Base-by-base conservation (phyloP, 2,888 invertebrate genomes). In the Lithosia quadra region DNA sequence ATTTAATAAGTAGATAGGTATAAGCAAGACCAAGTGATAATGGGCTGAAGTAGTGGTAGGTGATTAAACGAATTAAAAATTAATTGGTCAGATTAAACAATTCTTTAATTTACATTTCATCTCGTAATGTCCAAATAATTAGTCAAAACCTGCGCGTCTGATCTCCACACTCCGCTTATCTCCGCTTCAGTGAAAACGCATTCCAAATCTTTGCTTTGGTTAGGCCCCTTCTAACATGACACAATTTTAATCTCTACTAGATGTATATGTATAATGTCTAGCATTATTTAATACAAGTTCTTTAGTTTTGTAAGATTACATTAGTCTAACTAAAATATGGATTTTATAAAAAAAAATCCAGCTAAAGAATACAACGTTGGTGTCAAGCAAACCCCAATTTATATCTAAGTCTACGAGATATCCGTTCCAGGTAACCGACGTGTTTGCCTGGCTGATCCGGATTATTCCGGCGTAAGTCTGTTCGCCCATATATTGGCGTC, bases 401-500 rank as follows among this genome's bases (percentile, higher is more conserved):
- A 36, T 60, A 55, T 24, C 34, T 56, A 28, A 24, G 24, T 73
- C 71, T 67, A 83, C 67, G 18, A 64, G 75, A 79, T 75, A 75
- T 74, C 71, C 71, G 67, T 73, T 55, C 67, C 72, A 64, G 77
- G 76, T 75, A 79, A 63, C 77, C 76, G 75, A 64, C 64, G 76
- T 79, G 76, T 82, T 83, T 84, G 75, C 79, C 72, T 67, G 34
- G 74, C 73, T 86, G 76, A 88, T 83, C 87, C 86, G 82, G 87
- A 79, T 86, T 86, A 86, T 63, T 53, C 62, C 53, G 58, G 69
- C 68, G 73, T 83, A 87, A 88, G 81, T 78, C 85, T 74, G 81
- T 85, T 84, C 81, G 78, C 78, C 75, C 83, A 86, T 84, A 84
- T 79, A 83, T 86, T 78, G 80, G 67, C 65, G 78, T 56, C 70